These are phyloP conservation scores for Hydropsyche betteni DNA, from an alignment of 2,888 invertebrate genomes.

Conservation along the genomic window DNA sequence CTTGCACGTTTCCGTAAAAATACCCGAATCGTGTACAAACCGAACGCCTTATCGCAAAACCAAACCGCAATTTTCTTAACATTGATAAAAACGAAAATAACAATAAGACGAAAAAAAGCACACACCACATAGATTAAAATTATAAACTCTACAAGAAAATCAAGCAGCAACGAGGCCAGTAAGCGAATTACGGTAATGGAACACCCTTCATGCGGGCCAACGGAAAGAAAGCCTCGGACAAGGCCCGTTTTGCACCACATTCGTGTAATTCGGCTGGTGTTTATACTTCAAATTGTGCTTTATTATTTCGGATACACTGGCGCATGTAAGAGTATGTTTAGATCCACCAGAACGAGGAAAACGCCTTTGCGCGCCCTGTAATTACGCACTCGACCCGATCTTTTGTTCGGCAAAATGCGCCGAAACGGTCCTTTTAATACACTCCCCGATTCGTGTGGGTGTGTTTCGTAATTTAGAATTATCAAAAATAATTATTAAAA, in stretches of 20 bases:
- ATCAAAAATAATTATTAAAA: background rate
- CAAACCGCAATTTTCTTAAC: conserved; percentile 19
- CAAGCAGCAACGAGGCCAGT: background rate
- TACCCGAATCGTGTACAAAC: too few species aligned
- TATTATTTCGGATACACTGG: too few species aligned
- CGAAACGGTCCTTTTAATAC: conserved; percentile 1
- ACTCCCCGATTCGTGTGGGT: background rate
- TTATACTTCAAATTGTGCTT: background rate
- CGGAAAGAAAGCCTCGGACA: background rate
- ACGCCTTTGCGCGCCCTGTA: conserved; percentile 47
- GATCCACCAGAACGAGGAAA: conserved; percentile 46
- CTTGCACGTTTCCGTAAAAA: background rate
- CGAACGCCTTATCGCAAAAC: background rate
- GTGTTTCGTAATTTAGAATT: background rate
- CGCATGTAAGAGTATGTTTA: conserved; percentile 24
- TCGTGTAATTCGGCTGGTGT: conserved; percentile 36
- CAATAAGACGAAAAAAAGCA: background rate
- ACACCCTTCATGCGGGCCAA: too few species aligned
- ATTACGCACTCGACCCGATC: conserved; percentile 46
- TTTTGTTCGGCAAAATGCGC: conserved; percentile 41
- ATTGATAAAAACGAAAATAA: conserved; percentile 3
- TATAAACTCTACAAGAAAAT: background rate
- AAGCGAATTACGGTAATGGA: background rate
- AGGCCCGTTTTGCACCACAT: conserved; percentile 25
- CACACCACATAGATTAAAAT: too few species aligned